A percentile compares a stretch with the other conserved stretches of the same genome.
Conservation (phyloP, 2,797 vertebrate genomes). For the Tauraco hartlaubi region DNA sequence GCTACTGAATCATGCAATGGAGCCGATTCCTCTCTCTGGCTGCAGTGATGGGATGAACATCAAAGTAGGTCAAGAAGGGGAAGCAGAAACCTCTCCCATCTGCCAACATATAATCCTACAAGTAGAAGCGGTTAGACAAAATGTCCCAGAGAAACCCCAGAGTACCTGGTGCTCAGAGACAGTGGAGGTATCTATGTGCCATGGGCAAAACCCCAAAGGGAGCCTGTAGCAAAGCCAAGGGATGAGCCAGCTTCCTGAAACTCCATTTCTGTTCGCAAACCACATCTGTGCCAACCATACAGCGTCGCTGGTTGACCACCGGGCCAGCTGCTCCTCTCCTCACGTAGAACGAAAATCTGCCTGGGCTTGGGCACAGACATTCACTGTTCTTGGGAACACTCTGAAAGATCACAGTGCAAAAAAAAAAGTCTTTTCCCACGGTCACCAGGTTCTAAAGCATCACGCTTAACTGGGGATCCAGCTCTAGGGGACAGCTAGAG, state of each 20-base stretch:
- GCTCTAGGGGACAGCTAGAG: not conserved
- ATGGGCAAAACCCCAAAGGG: not conserved
- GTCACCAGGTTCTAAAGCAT: not conserved
- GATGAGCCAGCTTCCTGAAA: not conserved
- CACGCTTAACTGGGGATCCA: not conserved
- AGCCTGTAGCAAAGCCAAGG: not conserved
- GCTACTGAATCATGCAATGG: not conserved
- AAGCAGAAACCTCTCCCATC: not conserved
- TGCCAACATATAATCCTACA: not conserved
- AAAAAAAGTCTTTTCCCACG: not conserved
- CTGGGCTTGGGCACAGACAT: not conserved
- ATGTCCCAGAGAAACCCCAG: not conserved
- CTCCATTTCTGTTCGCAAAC: not conserved
- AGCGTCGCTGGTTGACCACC: not conserved
- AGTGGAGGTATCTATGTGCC: fast-evolving
- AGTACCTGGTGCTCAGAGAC: not conserved
- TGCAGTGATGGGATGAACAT: not conserved
- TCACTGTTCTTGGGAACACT: not conserved
- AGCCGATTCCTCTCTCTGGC: not conserved
- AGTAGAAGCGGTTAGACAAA: not conserved
- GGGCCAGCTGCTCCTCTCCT: conserved; percentile 5
- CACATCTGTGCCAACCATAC: not conserved
- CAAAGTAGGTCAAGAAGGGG: not conserved
- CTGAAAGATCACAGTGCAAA: not conserved
- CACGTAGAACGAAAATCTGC: not conserved